Conservation (phyloP, 2,113 vertebrate species). For the Octodon degus region DNA sequence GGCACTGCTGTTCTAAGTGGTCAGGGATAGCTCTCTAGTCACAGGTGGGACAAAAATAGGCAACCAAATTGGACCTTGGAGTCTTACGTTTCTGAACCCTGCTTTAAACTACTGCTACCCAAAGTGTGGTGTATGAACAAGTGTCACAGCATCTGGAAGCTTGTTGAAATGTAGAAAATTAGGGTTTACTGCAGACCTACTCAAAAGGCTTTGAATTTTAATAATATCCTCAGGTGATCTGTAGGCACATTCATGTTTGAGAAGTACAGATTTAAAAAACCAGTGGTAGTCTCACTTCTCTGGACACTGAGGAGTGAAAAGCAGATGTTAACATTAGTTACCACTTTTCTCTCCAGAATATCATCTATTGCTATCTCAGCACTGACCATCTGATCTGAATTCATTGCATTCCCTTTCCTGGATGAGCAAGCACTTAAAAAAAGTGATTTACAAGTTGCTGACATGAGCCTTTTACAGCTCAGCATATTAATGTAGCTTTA, state of each 20-base stretch:
- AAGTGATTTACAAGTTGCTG: too few species aligned
- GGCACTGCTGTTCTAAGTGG: neutral
- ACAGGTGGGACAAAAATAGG: neutral
- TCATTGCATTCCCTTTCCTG: constrained; percentile 48
- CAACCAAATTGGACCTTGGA: neutral
- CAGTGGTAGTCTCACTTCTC: constrained; percentile 36
- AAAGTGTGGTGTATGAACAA: neutral
- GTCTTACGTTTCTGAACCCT: neutral
- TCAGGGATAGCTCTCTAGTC: neutral
- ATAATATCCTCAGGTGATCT: constrained; percentile 14
- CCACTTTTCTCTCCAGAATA: neutral
- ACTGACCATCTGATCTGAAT: neutral
- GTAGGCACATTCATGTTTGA: constrained; percentile 10
- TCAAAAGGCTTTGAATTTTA: constrained; percentile 55
- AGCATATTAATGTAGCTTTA: too few species aligned
- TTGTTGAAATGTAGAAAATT: constrained; percentile 50
- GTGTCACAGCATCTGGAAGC: neutral
- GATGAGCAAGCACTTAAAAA: constrained; percentile 46
- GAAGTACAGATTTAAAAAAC: constrained; percentile 18
- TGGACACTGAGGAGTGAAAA: neutral
- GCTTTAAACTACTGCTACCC: constrained; percentile 7
- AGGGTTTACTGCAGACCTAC: neutral
- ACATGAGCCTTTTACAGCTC: too few species aligned
- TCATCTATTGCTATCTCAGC: neutral
- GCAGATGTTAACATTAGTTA: neutral